phyloP scores from a whole-genome alignment of 2,797 vertebrate genomes.

The Pseudochromis fuscus region DNA sequence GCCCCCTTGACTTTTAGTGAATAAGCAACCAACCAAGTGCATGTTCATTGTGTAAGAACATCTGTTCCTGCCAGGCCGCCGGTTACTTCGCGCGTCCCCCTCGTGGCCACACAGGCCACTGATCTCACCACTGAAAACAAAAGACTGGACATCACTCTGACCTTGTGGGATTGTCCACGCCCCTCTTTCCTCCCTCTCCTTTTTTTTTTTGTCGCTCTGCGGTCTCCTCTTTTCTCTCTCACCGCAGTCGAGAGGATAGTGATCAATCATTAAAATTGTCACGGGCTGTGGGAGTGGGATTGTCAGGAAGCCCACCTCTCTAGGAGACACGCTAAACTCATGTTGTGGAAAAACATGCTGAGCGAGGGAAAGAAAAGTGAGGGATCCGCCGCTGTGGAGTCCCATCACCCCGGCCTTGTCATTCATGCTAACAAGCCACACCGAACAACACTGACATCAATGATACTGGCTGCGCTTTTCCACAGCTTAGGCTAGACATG shows the following conservation, averaged over 20 bases:
- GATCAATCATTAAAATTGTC: constrained; percentile 82
- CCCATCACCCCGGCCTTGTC: constrained; percentile 55
- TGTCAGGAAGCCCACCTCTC: constrained; percentile 66
- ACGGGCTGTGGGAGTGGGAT: constrained; percentile 59
- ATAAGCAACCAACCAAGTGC: constrained; percentile 58
- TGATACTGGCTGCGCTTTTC: constrained; percentile 66
- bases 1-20: constrained; percentile 54
- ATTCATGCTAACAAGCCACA: constrained; percentile 64
- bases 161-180: constrained; percentile 77
- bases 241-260: constrained; percentile 59
- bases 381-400: constrained; percentile 46
- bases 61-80: constrained; percentile 77
- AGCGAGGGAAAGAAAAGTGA: constrained; percentile 39
- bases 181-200: constrained; percentile 55
- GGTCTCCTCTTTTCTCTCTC: constrained; percentile 56
- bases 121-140: constrained; percentile 80
- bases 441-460: constrained; percentile 60
- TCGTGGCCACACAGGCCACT: constrained; percentile 63
- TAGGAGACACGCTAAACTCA: constrained; percentile 52
- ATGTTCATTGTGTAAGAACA: constrained; percentile 75
- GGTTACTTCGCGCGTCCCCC: constrained; percentile 60
- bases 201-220: constrained; percentile 25
- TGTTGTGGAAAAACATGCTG: constrained; percentile 53
- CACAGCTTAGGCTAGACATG: constrained; percentile 68
- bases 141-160: constrained; percentile 79